phyloP scores from a whole-genome alignment of 1,140 invertebrate species.

The Proctacanthus coquilletti region DNA sequence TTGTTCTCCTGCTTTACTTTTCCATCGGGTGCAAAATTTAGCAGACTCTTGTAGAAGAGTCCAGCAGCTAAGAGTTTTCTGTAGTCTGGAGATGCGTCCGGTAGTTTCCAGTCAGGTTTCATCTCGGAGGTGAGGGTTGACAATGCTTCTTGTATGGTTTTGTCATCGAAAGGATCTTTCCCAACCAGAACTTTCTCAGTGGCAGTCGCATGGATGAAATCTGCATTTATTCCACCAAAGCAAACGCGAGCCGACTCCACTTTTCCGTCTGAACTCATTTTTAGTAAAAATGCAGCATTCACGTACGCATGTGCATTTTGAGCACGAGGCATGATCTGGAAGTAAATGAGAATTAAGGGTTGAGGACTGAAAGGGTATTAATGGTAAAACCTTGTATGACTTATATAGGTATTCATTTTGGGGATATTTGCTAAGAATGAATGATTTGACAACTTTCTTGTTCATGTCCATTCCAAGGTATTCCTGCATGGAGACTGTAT shows the following conservation, averaged over 20 bases:
- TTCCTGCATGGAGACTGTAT: constrained; percentile 5
- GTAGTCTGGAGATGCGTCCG: constrained; percentile 46
- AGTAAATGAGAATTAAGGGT: constrained; percentile 9
- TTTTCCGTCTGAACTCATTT: constrained; percentile 31
- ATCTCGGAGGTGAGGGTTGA: constrained; percentile 41
- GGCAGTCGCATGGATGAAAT: constrained; percentile 51
- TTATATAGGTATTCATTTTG: background rate
- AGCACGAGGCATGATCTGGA: constrained; percentile 59
- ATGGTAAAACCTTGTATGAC: background rate
- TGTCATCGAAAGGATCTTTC: constrained; percentile 34
- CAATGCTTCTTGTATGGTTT: constrained; percentile 38
- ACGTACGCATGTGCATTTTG: constrained; percentile 74
- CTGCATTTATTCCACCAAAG: constrained; percentile 51
- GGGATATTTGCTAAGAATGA: background rate
- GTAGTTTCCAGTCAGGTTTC: constrained; percentile 41
- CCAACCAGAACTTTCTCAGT: constrained; percentile 50
- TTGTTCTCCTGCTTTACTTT: constrained; percentile 21
- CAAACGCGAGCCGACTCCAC: constrained; percentile 29
- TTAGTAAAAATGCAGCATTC: constrained; percentile 61
- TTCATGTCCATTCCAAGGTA: constrained; percentile 5
- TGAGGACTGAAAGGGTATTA: background rate
- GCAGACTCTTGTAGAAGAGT: constrained; percentile 57
- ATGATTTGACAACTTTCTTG: constrained; percentile 5
- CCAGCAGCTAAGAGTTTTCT: constrained; percentile 47
- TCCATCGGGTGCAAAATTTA: constrained; percentile 32